Evolutionary conservation across 2,888 invertebrate genomes (phyloP).

Genomic region (Ceriagrion tenellum): DNA sequence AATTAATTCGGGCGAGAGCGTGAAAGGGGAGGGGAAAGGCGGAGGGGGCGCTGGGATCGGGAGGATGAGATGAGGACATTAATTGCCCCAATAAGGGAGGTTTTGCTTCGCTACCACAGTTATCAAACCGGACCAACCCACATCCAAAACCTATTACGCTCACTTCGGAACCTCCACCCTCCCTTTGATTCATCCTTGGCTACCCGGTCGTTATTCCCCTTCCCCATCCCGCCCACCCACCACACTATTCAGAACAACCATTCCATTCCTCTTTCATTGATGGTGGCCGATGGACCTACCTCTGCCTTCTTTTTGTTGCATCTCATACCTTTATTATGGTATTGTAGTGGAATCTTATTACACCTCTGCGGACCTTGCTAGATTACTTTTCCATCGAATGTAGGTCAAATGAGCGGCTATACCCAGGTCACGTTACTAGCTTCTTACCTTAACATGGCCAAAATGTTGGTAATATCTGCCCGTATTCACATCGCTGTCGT

Average conservation of each 20-base stretch:
- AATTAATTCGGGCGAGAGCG: slow-evolving; percentile 42
- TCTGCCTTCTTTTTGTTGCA: not conserved
- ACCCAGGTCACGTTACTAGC: no score
- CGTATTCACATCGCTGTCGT: no score
- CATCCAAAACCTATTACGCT: slow-evolving; percentile 52
- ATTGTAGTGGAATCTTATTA: no score
- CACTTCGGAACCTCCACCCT: not conserved
- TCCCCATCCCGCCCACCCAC: not conserved
- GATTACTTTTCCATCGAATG: not conserved
- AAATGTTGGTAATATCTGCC: no score
- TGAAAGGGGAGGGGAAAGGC: no score
- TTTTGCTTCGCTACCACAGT: slow-evolving; percentile 39
- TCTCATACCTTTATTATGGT: no score
- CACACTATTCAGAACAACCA: not conserved
- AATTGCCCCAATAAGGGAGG: slow-evolving; percentile 51
- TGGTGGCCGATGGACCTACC: not conserved
- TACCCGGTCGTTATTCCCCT: not conserved
- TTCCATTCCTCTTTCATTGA: not conserved
- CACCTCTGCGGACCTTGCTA: no score
- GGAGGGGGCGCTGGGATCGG: not conserved
- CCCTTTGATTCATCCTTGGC: not conserved
- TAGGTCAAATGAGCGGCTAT: no score
- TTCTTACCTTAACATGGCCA: no score
- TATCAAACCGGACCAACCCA: slow-evolving; percentile 50
- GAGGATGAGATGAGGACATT: not conserved